phyloP scores from a whole-genome alignment of 2,797 vertebrate genomes.

The Pantherophis alleghaniensis region DNA sequence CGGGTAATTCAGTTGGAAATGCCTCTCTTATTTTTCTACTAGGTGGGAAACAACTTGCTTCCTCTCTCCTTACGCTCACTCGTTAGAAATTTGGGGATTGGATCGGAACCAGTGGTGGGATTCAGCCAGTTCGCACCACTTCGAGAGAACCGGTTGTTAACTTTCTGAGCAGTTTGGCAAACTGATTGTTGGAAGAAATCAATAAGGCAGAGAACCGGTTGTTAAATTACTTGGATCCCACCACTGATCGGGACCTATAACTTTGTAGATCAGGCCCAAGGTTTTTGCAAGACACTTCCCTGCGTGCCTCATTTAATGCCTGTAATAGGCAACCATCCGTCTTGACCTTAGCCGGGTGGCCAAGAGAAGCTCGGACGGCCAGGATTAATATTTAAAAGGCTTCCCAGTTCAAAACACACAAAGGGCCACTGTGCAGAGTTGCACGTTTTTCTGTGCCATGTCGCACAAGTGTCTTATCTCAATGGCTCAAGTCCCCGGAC shows the following conservation, averaged over 20 bases:
- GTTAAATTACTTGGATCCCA: no score
- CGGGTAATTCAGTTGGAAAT: background rate
- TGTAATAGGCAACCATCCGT: background rate
- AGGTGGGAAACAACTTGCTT: background rate
- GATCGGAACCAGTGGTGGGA: no score
- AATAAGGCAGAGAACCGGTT: no score
- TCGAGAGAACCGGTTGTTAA: no score
- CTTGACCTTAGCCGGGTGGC: background rate
- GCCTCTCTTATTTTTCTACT: background rate
- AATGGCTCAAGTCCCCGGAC: background rate
- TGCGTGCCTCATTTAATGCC: background rate
- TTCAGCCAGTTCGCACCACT: no score
- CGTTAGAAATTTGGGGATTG: background rate
- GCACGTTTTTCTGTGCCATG: background rate
- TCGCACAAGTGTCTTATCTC: background rate
- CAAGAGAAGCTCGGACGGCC: background rate
- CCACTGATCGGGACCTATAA: background rate
- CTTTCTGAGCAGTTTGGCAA: no score
- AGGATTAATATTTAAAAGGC: background rate
- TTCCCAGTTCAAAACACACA: background rate
- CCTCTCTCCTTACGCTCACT: background rate
- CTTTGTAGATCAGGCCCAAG: background rate
- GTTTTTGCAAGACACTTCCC: background rate
- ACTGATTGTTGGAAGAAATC: no score
- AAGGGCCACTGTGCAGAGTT: background rate